These are phyloP conservation scores for mouse (Mus musculus) DNA, from an alignment of 2,113 vertebrate species.

Conservation along the genomic window DNA sequence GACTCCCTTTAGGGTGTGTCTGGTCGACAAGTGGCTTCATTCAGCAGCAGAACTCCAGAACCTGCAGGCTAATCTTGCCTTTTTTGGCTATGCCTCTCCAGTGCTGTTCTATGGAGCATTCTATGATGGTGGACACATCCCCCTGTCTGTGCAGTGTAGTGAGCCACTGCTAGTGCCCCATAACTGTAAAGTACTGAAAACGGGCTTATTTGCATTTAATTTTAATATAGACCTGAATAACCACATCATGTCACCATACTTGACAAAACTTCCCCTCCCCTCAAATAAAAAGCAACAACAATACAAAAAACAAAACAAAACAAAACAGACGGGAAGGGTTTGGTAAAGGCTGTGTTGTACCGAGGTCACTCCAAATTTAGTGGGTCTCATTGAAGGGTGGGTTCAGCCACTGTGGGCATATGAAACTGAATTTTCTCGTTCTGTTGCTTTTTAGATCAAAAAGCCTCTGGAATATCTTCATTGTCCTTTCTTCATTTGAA, in stretches of 20 bases:
- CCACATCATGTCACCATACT: background rate
- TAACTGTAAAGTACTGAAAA: background rate
- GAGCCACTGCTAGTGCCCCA: background rate
- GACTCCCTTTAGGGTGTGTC: background rate
- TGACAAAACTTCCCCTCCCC: background rate
- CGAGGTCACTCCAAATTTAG: background rate
- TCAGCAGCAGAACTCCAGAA: background rate
- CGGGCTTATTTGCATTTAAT: background rate
- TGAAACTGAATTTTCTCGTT: slow-evolving; percentile 11
- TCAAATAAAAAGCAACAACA: background rate
- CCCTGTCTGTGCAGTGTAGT: background rate
- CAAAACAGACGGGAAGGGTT: background rate
- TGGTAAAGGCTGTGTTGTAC: background rate
- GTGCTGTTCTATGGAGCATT: background rate
- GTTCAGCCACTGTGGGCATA: background rate
- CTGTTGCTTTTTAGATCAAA: slow-evolving; percentile 39
- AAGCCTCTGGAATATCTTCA: slow-evolving; percentile 61
- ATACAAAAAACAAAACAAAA: background rate
- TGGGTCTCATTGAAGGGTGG: background rate
- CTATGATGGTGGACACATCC: background rate
- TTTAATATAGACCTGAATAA: slow-evolving; percentile 3
- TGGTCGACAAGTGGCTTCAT: background rate
- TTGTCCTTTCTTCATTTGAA: slow-evolving; percentile 49
- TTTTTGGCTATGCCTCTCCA: background rate
- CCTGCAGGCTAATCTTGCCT: background rate